Evolutionary conservation across 2,113 vertebrate species (phyloP), one percentile per base, ranked within the genome.

Genomic region (Elephantulus edwardii): DNA sequence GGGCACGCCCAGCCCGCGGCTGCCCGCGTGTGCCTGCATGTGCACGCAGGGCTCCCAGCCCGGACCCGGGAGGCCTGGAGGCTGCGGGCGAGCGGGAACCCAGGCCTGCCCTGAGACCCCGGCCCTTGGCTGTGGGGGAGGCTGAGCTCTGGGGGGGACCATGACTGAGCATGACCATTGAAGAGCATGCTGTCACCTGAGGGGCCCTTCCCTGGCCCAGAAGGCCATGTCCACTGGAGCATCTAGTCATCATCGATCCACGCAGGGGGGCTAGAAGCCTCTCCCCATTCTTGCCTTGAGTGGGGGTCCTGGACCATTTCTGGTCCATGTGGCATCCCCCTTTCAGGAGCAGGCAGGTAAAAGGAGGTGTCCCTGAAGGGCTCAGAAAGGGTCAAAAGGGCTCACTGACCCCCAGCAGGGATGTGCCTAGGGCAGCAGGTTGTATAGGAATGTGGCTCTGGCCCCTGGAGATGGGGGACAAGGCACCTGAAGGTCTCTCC

Each of bases 1-100:
- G 96, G 97, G 94, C 98, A 97, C 97, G 98, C 96, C 98, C 77
- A 79, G 97, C 98, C 97, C 89, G 96, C 96, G 97, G 97, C 97
- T 9, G 96, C 96, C 91, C 83, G 54, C 98, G 97, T 97, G 98
- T 97, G 97, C 91, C 91, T 97, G 97, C 98, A 97, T 66, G 98
- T 96, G 96, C 76, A 50, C 54, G 93, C 96, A 96, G 96, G 96
- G 97, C 96, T 97, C 95, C 93, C 96, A 97, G 97, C 96, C 97
- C 88, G 48, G n/a, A 91, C 96, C 94, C 96, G 94, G 94, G 97
- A 97, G 75, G 83, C 85, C 19, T 93, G 94, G 97, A 97, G 75
- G 83, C 85, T 14, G 8, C 28, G 11, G 64, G 75, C 0, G 33
- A 56, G 71, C 6, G 2, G 10, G 11, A 72, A 3, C 54, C 88